Conservation (phyloP, 2,113 vertebrate genomes). For the Mobula birostris region DNA sequence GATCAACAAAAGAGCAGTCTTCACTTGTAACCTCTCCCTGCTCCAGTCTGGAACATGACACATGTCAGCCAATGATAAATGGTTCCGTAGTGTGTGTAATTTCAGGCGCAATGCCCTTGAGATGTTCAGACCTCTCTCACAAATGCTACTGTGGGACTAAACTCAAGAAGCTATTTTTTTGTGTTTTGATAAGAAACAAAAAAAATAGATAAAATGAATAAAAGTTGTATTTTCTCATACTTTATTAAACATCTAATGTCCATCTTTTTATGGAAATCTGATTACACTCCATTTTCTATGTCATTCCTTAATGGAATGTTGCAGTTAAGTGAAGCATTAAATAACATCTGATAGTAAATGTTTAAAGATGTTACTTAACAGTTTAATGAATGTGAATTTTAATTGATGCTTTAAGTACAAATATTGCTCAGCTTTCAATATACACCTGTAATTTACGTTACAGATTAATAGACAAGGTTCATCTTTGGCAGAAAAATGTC, state of each 20-base stretch:
- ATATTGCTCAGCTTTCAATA: background rate
- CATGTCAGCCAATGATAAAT: conserved; percentile 99
- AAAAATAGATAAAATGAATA: conserved; percentile 14
- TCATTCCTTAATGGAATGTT: background rate
- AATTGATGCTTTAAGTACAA: conserved; percentile 20
- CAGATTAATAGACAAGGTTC: background rate
- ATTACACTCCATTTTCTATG: background rate
- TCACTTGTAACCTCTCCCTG: conserved; percentile 96
- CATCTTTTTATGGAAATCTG: background rate
- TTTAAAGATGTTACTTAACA: conserved; percentile 22
- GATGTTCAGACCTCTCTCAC: conserved; percentile 94
- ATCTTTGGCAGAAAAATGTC: background rate
- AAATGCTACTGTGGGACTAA: conserved; percentile 99
- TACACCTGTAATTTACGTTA: conserved; percentile 15
- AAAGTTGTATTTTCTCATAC: background rate
- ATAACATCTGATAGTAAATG: background rate
- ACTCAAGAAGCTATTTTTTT: conserved; percentile 51
- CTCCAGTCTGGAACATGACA: conserved; percentile 98
- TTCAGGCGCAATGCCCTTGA: conserved; percentile 99
- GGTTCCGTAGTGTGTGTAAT: conserved; percentile 96
- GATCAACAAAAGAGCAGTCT: conserved; percentile 98
- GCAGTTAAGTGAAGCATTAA: background rate
- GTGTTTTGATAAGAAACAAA: conserved; percentile 37
- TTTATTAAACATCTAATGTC: background rate
- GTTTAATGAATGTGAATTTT: conserved; percentile 18